These are phyloP conservation scores for Lepas anatifera DNA, from an alignment of 2,888 invertebrate species.

Conservation along the genomic window DNA sequence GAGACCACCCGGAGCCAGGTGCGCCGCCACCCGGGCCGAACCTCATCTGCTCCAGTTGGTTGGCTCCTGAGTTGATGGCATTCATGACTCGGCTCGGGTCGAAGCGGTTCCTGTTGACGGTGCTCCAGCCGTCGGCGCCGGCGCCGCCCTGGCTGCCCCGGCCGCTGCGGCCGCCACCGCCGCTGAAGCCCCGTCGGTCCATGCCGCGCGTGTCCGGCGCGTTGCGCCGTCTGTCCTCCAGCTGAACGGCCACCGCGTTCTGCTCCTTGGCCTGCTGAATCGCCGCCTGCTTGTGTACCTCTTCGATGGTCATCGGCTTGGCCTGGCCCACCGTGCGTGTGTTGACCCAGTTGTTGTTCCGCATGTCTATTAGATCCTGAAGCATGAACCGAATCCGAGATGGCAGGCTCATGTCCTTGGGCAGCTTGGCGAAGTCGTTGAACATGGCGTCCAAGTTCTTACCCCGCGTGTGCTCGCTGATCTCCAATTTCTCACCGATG, in stretches of 20 bases:
- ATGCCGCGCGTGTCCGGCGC: background rate
- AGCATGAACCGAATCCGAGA: slow-evolving; percentile 55
- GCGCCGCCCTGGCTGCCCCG: no score
- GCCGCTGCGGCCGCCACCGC: no score
- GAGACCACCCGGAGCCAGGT: no score
- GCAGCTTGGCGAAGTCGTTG: slow-evolving; percentile 55
- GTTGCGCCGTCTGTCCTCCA: slow-evolving; percentile 3
- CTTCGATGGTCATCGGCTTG: slow-evolving; percentile 87
- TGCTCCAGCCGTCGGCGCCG: background rate
- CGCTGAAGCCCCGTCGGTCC: background rate
- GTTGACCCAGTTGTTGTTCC: slow-evolving; percentile 70
- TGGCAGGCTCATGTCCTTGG: slow-evolving; percentile 42
- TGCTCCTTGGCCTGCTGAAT: slow-evolving; percentile 44
- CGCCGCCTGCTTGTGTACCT: slow-evolving; percentile 81
- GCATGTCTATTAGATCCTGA: slow-evolving; percentile 81
- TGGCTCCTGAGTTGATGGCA: background rate
- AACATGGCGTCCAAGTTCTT: slow-evolving; percentile 46
- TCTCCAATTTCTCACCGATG: slow-evolving; percentile 71
- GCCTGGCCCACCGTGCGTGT: slow-evolving; percentile 57
- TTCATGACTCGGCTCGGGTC: background rate
- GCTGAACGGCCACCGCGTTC: background rate
- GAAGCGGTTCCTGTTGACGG: background rate
- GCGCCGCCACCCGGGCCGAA: background rate
- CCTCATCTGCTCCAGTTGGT: background rate
- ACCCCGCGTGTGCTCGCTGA: slow-evolving; percentile 24